Evolutionary conservation across 2,113 vertebrate species (phyloP).

Genomic region (Nycticryphes semicollaris): DNA sequence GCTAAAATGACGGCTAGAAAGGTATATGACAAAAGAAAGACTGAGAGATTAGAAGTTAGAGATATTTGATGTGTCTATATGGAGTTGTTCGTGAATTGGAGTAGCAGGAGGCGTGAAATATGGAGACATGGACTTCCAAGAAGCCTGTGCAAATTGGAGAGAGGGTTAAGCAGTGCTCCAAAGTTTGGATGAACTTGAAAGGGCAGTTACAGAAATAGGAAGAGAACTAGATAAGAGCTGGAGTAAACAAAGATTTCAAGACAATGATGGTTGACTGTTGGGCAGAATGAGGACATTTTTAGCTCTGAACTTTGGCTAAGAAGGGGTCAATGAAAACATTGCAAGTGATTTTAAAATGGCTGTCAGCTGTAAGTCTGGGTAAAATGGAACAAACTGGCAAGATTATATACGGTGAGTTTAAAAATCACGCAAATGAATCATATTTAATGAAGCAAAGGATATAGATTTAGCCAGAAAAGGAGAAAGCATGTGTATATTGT

Average conservation of each 20-base stretch:
- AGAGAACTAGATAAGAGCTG: neutral
- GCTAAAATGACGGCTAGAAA: neutral
- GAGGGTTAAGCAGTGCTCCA: neutral
- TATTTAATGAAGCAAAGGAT: neutral
- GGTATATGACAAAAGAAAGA: neutral
- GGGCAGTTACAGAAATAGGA: neutral
- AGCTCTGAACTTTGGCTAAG: neutral
- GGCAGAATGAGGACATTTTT: neutral
- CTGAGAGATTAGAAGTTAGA: neutral
- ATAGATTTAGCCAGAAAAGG: neutral
- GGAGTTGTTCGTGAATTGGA: neutral
- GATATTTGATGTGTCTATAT: neutral
- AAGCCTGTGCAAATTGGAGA: neutral
- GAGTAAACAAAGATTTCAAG: constrained; percentile 2
- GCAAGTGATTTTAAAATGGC: neutral
- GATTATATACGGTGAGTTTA: neutral
- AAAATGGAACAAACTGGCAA: neutral
- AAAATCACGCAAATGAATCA: neutral
- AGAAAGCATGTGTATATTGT: neutral
- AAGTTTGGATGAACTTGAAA: neutral
- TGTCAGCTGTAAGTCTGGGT: neutral
- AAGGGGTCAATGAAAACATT: neutral
- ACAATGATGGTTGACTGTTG: neutral
- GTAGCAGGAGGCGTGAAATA: neutral
- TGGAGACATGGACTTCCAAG: neutral